Evolutionary conservation across 2,113 vertebrate genomes (phyloP).

Genomic region (Muscicapa adusta): DNA sequence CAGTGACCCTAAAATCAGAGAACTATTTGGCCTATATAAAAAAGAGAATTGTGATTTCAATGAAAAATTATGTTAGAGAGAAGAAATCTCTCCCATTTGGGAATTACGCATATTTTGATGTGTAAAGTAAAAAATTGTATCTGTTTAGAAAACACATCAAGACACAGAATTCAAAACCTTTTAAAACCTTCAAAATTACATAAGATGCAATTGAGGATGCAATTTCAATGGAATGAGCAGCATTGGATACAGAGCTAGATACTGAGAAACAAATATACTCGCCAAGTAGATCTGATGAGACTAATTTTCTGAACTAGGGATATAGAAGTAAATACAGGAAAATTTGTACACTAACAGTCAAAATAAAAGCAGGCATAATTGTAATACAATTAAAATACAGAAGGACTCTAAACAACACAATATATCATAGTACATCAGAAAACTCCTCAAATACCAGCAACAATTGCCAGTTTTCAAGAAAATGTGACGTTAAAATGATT

Average conservation of each 20-base stretch:
- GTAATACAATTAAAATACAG: not conserved
- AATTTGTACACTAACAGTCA: not conserved
- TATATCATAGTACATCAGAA: not conserved
- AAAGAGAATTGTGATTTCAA: not conserved
- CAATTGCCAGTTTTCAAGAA: fast-evolving
- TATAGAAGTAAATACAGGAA: not conserved
- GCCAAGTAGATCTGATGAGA: not conserved
- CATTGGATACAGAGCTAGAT: not conserved
- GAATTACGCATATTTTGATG: not conserved
- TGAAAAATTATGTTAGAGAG: not conserved
- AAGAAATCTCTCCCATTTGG: not conserved
- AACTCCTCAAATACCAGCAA: not conserved
- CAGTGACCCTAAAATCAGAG: not conserved
- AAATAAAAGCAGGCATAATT: not conserved
- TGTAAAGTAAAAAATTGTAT: not conserved
- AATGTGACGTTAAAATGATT: not conserved
- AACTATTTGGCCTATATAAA: not conserved
- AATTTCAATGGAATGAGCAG: not conserved
- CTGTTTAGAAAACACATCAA: not conserved
- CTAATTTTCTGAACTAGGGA: not conserved
- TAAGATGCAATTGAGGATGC: not conserved
- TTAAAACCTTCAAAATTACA: not conserved
- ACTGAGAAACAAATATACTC: not conserved
- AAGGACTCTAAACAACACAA: not conserved
- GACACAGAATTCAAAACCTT: not conserved